Evolutionary conservation across 2,888 invertebrate genomes (phyloP), one percentile per base, ranked within the genome.

Genomic region (Epirrhoe tristata): DNA sequence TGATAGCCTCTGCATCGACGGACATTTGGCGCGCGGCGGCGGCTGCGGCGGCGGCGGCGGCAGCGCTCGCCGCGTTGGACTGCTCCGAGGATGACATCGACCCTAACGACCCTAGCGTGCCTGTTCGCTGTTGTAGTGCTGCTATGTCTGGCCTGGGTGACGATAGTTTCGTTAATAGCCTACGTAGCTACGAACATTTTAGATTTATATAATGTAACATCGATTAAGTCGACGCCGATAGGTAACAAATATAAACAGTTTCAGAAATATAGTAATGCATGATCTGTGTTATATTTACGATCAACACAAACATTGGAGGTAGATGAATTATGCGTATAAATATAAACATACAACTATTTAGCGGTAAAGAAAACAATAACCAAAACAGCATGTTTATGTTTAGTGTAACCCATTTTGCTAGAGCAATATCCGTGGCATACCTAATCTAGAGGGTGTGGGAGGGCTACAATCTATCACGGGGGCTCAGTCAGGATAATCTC

Each of bases 1-100:
- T 96, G 79, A 98, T 98, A 72, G 97, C 97, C 85, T 98, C 98
- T 0, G 98, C 98, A 81, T 98, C 98, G 68, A 97, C 97, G 17
- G 98, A 97, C 81, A 97, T 97, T 82, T 98, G 98, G 5, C 98
- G 94, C 52, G 97, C 94, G 8, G 96, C 95, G 0, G 96, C 95
- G 16, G 95, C 94, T 43, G 95, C 94, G 53, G 95, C 91, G 4
- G 94, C 94, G 0, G 94, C 86, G 7, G 94, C 86, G 8, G 91
- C 90, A 6, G 94, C 83, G 6, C 94, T 83, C 1, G 93, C 81
- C 0, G 91, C 82, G 12, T 89, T 53, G 3, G 92, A 79, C 8
- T 93, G 82, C 31, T 88, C 92, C 1, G 84, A 72, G 46, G 91
- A 76, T 71, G 89, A 71, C 70, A 90, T 79, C 71, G 87, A 75